Evolutionary conservation across 2,797 vertebrate species (phyloP), one percentile per base, ranked within the genome.

Genomic region (Pogonophryne albipinna): DNA sequence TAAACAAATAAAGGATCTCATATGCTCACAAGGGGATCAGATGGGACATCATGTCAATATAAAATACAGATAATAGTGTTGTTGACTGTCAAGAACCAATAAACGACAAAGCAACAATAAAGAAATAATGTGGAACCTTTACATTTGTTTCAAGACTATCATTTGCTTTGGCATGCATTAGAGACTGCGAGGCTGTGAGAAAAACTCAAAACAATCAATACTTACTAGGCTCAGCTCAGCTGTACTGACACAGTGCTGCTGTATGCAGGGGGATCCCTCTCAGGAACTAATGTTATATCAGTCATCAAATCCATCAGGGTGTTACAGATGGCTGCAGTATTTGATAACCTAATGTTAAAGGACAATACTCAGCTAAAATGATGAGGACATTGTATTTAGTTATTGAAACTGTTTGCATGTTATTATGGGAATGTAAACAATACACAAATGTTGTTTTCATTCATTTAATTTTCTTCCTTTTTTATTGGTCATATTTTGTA

Each of bases 191-290:
- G 46, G 27, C 23, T 60, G 66, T 63, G 67, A 71, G 59, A 78
- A 87, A 90, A 89, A 76, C 71, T 87, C 61, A 3, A 38, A 70
- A 68, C 42, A 88, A 91, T 93, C 90, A 80, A 91, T 91, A 92
- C 19, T 62, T 27, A 75, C 65, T 62, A 60, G 51, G 59, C 72
- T 61, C 41, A 73, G 83, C 75, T 87, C 47, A 65, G 78, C 69
- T 80, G 72, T 76, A 80, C 74, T 80, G 83, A 89, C 83, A 83
- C 72, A 20, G 64, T 16, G 66, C 49, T 55, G 66, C 46, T 70
- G 63, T n/a, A 44, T 20, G 60, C 16, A 60, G 71, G 83, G 57
- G 57, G 17, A 58, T 58, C 66, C 74, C 82, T 74, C 34, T 51
- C 9, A 16, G 4, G 15, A 65, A 57, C 41, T 66, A 84, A 76